phyloP scores from a whole-genome alignment of 1,140 invertebrate species.

The Paralvinella palmiformis region DNA sequence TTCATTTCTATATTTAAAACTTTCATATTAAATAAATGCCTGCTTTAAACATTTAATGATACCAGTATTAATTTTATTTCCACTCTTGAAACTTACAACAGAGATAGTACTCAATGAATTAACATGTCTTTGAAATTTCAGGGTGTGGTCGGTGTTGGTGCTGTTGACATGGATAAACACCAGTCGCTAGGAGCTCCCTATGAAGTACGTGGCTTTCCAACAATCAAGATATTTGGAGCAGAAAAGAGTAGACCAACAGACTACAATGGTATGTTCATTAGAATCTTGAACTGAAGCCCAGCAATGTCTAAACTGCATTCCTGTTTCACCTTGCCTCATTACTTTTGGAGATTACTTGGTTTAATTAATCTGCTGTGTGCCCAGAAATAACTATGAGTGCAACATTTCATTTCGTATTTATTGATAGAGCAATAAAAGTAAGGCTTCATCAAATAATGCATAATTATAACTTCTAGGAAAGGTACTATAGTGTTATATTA shows the following conservation, averaged over 20 bases:
- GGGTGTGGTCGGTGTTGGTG: conserved; percentile 90
- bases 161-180: conserved; percentile 86
- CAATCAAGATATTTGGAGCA: conserved; percentile 87
- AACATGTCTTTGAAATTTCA: conserved; percentile 37
- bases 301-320: no score
- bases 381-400: no score
- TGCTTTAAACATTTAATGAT: neutral
- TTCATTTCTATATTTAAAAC: neutral
- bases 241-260: conserved; percentile 83
- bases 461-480: no score
- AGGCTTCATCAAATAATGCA: no score
- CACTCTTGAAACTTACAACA: neutral
- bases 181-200: conserved; percentile 73
- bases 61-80: neutral
- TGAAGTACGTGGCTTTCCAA: conserved; percentile 87
- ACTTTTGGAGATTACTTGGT: no score
- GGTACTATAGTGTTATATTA: no score
- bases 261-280: conserved; percentile 61
- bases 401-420: no score
- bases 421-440: no score
- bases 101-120: neutral
- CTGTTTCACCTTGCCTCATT: no score
- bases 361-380: no score
- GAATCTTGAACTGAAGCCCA: no score
- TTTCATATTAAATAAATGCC: neutral